These are phyloP conservation scores for Callorhinus ursinus DNA, from an alignment of 2,113 vertebrate species.

Conservation along the genomic window DNA sequence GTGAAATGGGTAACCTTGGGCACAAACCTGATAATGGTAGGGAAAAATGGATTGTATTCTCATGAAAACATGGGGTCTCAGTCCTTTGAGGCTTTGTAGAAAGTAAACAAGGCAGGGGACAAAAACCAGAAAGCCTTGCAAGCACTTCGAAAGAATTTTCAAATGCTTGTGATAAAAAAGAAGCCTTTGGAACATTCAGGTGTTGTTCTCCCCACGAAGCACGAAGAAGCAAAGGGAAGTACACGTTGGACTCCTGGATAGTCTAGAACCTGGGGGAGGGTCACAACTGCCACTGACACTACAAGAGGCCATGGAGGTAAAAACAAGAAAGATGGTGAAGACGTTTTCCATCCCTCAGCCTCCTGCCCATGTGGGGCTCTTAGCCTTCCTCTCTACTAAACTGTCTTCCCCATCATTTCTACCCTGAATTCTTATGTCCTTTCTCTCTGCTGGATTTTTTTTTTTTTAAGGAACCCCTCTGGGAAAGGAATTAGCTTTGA, in stretches of 20 bases:
- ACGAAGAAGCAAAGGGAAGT: not conserved
- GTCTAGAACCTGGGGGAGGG: not conserved
- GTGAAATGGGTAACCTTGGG: not conserved
- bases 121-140: not conserved
- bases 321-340: not conserved
- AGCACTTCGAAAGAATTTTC: not conserved
- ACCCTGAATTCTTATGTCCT: not conserved
- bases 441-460: not conserved
- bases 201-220: not conserved
- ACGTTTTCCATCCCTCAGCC: not conserved
- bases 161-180: not conserved
- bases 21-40: not conserved
- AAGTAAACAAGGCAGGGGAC: not conserved
- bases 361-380: not conserved
- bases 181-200: fast-evolving
- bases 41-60: not conserved
- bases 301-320: too few species aligned
- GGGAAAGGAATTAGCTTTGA: not conserved
- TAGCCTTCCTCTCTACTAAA: not conserved
- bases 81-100: not conserved
- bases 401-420: not conserved
- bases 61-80: not conserved
- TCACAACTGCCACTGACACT: not conserved
- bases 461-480: not conserved
- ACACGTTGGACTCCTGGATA: not conserved